Base-by-base conservation (phyloP, 2,113 vertebrate species). In the Xiphophorus couchianus region DNA sequence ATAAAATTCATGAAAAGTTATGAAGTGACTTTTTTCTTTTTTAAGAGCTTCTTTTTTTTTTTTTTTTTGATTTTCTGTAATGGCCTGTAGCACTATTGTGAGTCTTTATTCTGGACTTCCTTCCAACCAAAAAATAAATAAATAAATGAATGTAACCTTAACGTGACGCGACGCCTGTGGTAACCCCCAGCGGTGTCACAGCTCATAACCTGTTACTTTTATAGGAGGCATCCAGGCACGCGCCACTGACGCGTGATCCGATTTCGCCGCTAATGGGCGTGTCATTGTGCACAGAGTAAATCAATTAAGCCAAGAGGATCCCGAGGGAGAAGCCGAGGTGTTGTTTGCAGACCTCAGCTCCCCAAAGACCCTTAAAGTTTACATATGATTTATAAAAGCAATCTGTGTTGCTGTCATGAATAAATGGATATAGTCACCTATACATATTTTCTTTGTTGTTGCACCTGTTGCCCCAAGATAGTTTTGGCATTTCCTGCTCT, bases 281-380 rank as follows among this genome's bases (percentile, higher is more conserved):
- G 90, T 91, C 88, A 85, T 67, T 77, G 77, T 62, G 69, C 73
- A 87, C 80, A 91, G 85, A 85, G 89, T 91, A 92, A 94, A 94
- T 93, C 92, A 94, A 91, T 93, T 93, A 91, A 90, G 81, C 80
- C 64, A 28, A 11, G 54, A 74, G 31, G 76, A 70, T 81, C 88
- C 80, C 86, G 3, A 35, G 78, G 82, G 89, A 88, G 76, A 30
- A 61, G 30, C 44, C 44, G 67, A 61, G 65, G 48, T 76, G 73
- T 62, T 65, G 61, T 67, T 86, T 83, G 70, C 77, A 60, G 27
- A 65, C 68, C 54, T 10, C 71, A 82, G 83, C 58, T 88, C 90
- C 91, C 91, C 31, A 27, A 62, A 88, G 92, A 80, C 75, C 73
- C 39, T 77, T 87, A 84, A 87, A 89, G 82, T 54, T 84, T 83